Conservation (phyloP, 2,113 vertebrate genomes). For the Misgurnus anguillicaudatus region DNA sequence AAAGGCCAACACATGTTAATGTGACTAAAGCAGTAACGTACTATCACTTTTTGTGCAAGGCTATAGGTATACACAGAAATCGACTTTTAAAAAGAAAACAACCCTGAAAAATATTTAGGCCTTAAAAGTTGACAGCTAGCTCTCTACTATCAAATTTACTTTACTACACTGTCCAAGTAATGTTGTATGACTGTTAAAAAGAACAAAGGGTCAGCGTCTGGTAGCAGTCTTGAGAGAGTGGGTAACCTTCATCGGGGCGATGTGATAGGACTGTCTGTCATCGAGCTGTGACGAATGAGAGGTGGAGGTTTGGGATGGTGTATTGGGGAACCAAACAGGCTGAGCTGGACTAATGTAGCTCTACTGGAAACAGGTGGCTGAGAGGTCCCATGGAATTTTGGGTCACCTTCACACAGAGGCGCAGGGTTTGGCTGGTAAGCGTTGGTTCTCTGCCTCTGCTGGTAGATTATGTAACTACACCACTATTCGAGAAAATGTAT, state of each 20-base stretch:
- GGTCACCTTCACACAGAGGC: constrained; percentile 77
- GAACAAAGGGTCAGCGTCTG: background rate
- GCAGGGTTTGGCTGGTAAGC: constrained; percentile 21
- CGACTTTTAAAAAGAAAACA: background rate
- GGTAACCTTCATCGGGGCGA: constrained; percentile 78
- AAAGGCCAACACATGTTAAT: no score
- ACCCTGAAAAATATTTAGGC: background rate
- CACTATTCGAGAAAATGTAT: background rate
- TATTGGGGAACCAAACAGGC: constrained; percentile 45
- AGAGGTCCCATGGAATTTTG: constrained; percentile 70
- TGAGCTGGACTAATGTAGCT: constrained; percentile 47
- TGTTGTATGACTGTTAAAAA: background rate
- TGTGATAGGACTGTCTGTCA: constrained; percentile 68
- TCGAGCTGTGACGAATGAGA: constrained; percentile 76
- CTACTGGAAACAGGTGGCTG: constrained; percentile 56
- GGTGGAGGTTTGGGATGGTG: constrained; percentile 66
- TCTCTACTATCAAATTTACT: no score
- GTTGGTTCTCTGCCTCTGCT: background rate
- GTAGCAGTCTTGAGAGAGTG: constrained; percentile 57
- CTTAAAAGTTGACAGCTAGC: no score
- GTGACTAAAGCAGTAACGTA: no score
- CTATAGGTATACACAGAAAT: no score
- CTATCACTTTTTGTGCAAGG: no score
- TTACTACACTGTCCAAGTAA: background rate
- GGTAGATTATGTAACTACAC: background rate